Evolutionary conservation across 2,797 vertebrate species (phyloP), one percentile per base, ranked within the genome.

Genomic region (Anabacerthia variegaticeps): DNA sequence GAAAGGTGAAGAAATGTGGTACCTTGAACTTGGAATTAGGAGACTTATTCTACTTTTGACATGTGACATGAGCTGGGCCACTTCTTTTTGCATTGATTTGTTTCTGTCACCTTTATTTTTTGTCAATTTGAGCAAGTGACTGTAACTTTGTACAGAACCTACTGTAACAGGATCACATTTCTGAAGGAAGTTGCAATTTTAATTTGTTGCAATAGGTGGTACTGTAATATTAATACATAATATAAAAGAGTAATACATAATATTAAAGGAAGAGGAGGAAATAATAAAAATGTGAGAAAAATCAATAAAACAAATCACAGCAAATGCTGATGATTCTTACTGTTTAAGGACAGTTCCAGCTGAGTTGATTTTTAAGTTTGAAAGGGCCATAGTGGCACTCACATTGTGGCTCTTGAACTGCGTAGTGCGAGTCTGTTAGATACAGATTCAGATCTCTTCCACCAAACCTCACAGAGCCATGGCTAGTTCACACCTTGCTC

Each of bases 171-270:
- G 18, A 52, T 72, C 9, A 5, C 43, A 5, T 59, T 94, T 73
- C 26, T 69, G 46, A 73, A 49, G 67, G 67, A 86, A 82, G 80
- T 34, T 96, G 90, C 85, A 94, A 56, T 95, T 96, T 95, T 94
- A 79, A 84, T 96, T 92, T 95, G 59, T 88, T 97, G 80, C 96
- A 93, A 97, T 97, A 97, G 96, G 80, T 96, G 88, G 95, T 94
- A 97, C 92, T 96, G 63, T 93, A 85, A 96, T 96, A 86, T 95
- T 95, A 97, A 95, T 93, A n/a, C 32, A 92, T 73, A 78, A 66
- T 41, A 54, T 39, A 74, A 78, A 85, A 91, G 56, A 74, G 54
- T 88, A 79, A 95, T 90, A 17, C n/a, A 89, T 77, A 85, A 67
- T 49, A 48, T 34, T 44, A 73, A 82, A 79, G 66, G 85, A 91